phyloP scores from a whole-genome alignment of 2,888 invertebrate species.

The Drosophila lutescens region DNA sequence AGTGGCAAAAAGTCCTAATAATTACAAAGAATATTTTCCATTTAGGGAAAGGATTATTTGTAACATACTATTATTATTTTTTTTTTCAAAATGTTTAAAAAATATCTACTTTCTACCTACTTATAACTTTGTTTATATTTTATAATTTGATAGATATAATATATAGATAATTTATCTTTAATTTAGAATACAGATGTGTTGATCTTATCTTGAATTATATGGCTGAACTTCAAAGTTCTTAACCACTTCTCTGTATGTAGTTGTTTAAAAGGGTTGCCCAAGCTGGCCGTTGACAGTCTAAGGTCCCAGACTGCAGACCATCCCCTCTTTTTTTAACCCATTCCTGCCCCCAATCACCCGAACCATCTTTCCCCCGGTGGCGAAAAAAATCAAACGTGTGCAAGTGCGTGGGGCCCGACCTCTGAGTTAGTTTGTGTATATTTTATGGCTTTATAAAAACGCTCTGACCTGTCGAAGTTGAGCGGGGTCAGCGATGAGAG shows the following conservation, averaged over 20 bases:
- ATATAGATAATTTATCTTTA: no score
- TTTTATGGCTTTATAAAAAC: slow-evolving; percentile 75
- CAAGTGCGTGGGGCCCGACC: slow-evolving; percentile 27
- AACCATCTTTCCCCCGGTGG: slow-evolving; percentile 1
- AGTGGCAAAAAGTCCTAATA: neutral
- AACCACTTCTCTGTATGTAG: slow-evolving; percentile 39
- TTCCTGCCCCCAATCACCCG: slow-evolving; percentile 1
- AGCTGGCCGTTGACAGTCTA: slow-evolving; percentile 68
- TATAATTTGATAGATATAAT: no score
- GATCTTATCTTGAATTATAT: neutral
- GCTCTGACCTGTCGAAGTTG: slow-evolving; percentile 54
- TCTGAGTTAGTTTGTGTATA: slow-evolving; percentile 60
- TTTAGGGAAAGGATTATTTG: no score
- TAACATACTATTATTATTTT: no score
- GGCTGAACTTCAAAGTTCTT: neutral
- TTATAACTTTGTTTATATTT: no score
- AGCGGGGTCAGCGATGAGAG: slow-evolving; percentile 59
- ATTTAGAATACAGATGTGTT: neutral
- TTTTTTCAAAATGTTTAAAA: no score
- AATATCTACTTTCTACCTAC: no score
- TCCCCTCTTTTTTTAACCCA: slow-evolving; percentile 8
- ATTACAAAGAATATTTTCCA: neutral
- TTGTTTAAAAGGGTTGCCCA: slow-evolving; percentile 56
- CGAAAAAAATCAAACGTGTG: slow-evolving; percentile 55
- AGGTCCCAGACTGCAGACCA: slow-evolving; percentile 33